phyloP scores from a whole-genome alignment of 2,113 vertebrate species.

The Lophotis ruficrista region DNA sequence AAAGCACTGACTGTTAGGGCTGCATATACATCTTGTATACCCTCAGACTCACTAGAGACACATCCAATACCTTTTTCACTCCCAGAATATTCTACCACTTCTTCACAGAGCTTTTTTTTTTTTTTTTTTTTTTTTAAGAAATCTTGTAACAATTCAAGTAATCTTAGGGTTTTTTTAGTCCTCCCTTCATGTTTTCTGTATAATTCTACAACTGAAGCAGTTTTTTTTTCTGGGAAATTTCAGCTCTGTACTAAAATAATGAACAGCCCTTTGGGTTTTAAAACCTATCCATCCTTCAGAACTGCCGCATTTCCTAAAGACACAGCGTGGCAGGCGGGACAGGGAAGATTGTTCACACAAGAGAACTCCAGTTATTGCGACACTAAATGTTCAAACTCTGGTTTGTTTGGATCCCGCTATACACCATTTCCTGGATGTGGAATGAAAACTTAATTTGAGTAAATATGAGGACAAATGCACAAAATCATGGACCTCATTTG shows the following conservation, averaged over 20 bases:
- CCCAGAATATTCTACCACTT: background rate
- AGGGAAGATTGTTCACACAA: background rate
- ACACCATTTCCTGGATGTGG: background rate
- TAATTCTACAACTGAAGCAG: accelerated
- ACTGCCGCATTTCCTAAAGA: background rate
- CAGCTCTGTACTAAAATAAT: background rate
- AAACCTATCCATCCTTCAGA: background rate
- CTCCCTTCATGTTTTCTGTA: background rate
- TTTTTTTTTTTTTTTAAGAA: background rate
- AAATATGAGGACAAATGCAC: background rate
- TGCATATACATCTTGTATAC: background rate
- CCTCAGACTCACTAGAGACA: background rate
- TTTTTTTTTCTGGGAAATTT: background rate
- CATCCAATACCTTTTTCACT: background rate
- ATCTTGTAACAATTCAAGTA: background rate
- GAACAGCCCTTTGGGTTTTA: background rate
- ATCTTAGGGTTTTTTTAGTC: background rate
- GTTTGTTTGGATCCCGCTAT: background rate
- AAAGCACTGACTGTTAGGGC: background rate
- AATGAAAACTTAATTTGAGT: background rate
- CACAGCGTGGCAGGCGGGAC: background rate
- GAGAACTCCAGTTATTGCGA: background rate
- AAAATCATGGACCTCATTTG: background rate
- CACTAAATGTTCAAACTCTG: background rate
- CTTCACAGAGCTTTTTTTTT: too few species aligned